Conservation (phyloP, 2,797 vertebrate species). For the Pangasius sanitwongsei region DNA sequence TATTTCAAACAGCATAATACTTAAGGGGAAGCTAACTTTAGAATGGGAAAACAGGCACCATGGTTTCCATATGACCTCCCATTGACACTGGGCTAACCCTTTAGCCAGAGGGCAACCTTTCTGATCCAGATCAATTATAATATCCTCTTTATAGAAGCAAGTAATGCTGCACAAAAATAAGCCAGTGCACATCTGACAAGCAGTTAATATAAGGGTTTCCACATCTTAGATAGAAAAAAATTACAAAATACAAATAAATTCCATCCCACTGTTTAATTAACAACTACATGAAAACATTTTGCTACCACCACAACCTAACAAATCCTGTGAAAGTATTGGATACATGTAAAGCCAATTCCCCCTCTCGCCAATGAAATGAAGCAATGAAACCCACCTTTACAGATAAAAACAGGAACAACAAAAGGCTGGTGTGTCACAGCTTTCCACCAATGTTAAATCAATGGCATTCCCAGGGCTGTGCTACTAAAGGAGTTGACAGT, state of each 20-base stretch:
- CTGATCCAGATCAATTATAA: neutral
- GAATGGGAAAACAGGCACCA: slow-evolving; percentile 43
- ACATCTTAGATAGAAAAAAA: neutral
- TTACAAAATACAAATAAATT: neutral
- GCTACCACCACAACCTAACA: neutral
- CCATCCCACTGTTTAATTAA: neutral
- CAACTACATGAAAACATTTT: no score
- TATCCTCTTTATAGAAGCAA: neutral
- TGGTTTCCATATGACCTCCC: neutral
- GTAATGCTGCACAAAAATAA: neutral
- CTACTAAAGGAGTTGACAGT: slow-evolving; percentile 31
- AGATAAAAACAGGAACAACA: neutral
- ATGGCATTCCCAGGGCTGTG: slow-evolving; percentile 39
- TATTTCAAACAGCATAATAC: slow-evolving; percentile 53
- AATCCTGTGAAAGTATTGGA: neutral
- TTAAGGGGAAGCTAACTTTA: slow-evolving; percentile 46
- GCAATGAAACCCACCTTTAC: neutral
- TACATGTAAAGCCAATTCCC: neutral
- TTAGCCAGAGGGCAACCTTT: neutral
- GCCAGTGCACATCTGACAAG: neutral
- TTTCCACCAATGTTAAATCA: slow-evolving; percentile 46
- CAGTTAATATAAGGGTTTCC: neutral
- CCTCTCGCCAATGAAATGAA: no score
- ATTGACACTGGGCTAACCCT: neutral
- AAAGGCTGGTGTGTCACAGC: slow-evolving; percentile 35